Evolutionary conservation across 1,140 invertebrate species (phyloP).

Genomic region (Trachymyrmex cornetzi): DNA sequence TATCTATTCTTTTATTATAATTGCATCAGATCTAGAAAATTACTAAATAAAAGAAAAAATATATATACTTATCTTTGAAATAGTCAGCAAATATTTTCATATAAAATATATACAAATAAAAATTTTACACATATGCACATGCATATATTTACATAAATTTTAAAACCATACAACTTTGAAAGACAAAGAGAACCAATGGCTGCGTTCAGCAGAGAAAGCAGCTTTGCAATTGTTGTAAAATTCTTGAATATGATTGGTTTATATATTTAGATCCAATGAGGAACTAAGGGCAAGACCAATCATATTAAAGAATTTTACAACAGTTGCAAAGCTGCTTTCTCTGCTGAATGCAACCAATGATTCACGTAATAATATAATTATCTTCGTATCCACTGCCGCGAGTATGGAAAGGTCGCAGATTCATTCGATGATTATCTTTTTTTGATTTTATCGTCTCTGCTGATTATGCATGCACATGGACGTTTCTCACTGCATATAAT

Average conservation of each 20-base stretch:
- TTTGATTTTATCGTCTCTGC: not conserved
- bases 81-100: not conserved
- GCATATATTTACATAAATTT: not conserved
- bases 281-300: too few relatives aligned
- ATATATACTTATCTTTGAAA: not conserved
- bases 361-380: not conserved
- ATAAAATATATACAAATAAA: not conserved
- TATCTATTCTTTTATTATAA: not conserved
- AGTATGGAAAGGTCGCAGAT: not conserved
- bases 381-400: conserved; percentile 25
- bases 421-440: conserved; percentile 14
- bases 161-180: not conserved
- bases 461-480: not conserved
- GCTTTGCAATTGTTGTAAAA: too few relatives aligned
- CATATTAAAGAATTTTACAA: too few relatives aligned
- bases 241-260: too few relatives aligned
- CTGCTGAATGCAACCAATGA: too few relatives aligned
- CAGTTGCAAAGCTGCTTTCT: too few relatives aligned
- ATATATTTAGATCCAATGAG: too few relatives aligned
- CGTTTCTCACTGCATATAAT: not conserved
- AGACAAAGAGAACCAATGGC: conserved; percentile 4
- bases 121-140: not conserved
- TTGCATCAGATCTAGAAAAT: conserved; percentile 2
- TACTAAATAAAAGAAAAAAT: not conserved
- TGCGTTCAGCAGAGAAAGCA: too few relatives aligned